Evolutionary conservation across 2,888 invertebrate species (phyloP), one percentile per base, ranked within the genome.

Genomic region (Oxystoma pomonae): DNA sequence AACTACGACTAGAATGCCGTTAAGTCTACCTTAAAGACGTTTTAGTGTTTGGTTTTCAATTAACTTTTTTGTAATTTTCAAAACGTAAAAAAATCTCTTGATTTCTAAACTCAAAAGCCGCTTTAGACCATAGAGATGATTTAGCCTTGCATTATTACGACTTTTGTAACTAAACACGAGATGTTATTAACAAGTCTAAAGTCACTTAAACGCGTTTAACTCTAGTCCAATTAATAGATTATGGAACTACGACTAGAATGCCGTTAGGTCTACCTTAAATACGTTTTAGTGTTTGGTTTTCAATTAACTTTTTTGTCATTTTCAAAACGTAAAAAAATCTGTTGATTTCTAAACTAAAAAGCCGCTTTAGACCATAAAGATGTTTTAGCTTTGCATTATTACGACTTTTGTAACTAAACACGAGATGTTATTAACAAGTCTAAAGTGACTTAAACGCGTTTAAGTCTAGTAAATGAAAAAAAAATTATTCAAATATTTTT

Each of bases 311-410:
- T 53, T 9, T 53, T 53, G 53, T 3, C n/a, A 57, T 57, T 57
- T 57, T 12, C 57, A 19, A 57, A 19, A 18, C 57, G 17, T 18
- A 57, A 57, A 57, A 57, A 57, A 57, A 18, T 57, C 57, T n/a
- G 5, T 7, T n/a, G n/a, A 57, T 19, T 57, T 57, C 20, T 17
- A 57, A 57, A 57, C 57, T 57, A 19, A 20, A 57, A 57, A 12
- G 57, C 57, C 57, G 19, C 57, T 57, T 12, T 12, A 57, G 57
- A 57, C 57, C 21, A 19, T 57, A 57, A 57, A 9, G 57, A 12
- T 57, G 57, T 57, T 57, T 7, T 57, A 57, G 57, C 21, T 18
- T 57, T 12, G 57, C 57, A 57, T 20, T 57, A 35, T 35, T 35
- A 35, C 12, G 57, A 57, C 57, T 57, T 57, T n/a, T 57, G 7